Percentiles rank a stretch among this genome's conserved stretches.
phyloP scores from a whole-genome alignment of 2,888 invertebrate genomes.

The Hypercompe scribonia region DNA sequence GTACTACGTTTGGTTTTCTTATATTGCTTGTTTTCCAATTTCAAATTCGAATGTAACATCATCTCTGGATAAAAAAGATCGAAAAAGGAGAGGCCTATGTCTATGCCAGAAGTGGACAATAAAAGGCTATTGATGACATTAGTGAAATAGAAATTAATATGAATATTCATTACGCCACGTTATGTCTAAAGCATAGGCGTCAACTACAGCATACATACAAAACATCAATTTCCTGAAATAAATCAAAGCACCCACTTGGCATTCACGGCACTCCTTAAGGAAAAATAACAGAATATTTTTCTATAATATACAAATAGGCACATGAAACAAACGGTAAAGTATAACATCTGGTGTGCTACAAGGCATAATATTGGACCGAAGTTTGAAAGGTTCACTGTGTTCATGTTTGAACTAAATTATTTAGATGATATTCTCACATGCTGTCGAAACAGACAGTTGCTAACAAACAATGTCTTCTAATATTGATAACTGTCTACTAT shows the following conservation, averaged over 20 bases:
- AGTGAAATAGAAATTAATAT: background rate
- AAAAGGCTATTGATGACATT: too few species aligned
- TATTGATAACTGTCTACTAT: too few species aligned
- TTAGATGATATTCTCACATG: background rate
- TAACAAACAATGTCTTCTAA: too few species aligned
- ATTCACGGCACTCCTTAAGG: conserved; percentile 13
- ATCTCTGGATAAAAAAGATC: too few species aligned
- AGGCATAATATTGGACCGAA: conserved; percentile 27
- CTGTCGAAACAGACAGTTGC: background rate
- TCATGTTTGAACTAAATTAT: background rate
- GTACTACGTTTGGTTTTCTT: too few species aligned
- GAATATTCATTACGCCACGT: background rate
- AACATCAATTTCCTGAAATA: background rate
- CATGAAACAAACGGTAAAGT: conserved; percentile 8
- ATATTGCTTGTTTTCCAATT: too few species aligned
- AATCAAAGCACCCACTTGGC: conserved; percentile 2
- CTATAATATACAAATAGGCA: background rate
- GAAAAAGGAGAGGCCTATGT: too few species aligned
- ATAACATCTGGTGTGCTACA: conserved; percentile 34
- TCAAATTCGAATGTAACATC: too few species aligned
- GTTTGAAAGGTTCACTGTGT: conserved; percentile 16
- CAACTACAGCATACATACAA: background rate
- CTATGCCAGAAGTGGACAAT: too few species aligned
- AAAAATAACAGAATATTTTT: conserved; percentile 12
- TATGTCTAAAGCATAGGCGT: background rate